Conservation (phyloP, 2,113 vertebrate genomes). For the Dicerorhinus sumatrensis region DNA sequence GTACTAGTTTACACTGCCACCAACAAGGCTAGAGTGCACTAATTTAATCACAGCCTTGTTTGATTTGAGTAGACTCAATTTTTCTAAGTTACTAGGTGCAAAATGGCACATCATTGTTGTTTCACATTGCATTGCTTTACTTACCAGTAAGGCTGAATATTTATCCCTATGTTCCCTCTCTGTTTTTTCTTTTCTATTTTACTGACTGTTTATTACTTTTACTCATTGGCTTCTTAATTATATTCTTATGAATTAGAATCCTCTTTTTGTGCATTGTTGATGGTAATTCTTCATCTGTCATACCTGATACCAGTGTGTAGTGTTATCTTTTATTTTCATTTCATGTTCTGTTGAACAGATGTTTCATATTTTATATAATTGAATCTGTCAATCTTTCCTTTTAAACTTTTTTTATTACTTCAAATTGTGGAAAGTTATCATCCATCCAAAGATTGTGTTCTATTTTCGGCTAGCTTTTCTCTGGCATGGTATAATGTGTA, state of each 20-base stretch:
- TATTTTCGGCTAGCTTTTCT: neutral
- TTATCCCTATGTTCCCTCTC: neutral
- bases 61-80: neutral
- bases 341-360: neutral
- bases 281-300: neutral
- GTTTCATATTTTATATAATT: neutral
- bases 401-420: constrained; percentile 1
- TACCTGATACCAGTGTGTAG: neutral
- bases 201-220: neutral
- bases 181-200: neutral
- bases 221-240: neutral
- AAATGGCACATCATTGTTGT: neutral
- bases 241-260: neutral
- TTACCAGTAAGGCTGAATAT: neutral
- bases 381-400: neutral
- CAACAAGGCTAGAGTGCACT: neutral
- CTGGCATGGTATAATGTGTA: neutral
- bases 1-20: neutral
- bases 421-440: neutral
- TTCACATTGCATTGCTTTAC: constrained; percentile 37
- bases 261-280: neutral
- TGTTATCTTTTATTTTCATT: neutral
- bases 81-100: constrained; percentile 1
- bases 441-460: neutral
- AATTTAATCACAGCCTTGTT: neutral